These are phyloP conservation scores for Sciurus carolinensis DNA, from an alignment of 2,797 vertebrate genomes.

Conservation along the genomic window DNA sequence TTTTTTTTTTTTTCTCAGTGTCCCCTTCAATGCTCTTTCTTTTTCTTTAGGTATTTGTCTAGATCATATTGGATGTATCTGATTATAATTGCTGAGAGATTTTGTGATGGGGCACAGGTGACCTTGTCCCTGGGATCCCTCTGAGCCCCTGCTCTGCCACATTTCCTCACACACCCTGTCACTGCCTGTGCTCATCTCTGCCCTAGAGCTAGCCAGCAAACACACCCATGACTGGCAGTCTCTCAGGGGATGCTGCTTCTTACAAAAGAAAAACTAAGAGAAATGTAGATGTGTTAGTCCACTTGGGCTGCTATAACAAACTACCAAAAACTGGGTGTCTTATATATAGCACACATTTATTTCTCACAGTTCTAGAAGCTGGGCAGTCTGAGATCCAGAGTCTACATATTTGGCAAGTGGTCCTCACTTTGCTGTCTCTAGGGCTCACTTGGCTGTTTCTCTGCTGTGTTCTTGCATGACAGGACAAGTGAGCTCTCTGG, in stretches of 20 bases:
- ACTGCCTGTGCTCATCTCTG: neutral
- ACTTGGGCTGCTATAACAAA: neutral
- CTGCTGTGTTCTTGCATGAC: neutral
- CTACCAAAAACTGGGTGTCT: neutral
- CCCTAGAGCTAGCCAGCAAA: neutral
- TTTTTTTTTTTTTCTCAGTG: conserved; percentile 6
- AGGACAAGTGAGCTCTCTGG: neutral
- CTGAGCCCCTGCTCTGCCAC: neutral
- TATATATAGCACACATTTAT: neutral
- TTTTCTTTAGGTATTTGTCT: neutral
- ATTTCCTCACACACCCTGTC: no score
- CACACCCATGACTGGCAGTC: neutral
- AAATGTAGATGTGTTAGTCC: neutral
- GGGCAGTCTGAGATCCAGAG: neutral
- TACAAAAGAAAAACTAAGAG: neutral
- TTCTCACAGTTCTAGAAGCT: neutral
- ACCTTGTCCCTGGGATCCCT: neutral
- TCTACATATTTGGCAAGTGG: neutral
- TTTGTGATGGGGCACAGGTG: neutral
- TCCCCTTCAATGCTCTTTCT: neutral
- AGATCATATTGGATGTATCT: neutral
- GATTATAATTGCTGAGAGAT: neutral
- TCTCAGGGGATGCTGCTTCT: neutral
- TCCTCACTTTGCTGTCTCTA: no score
- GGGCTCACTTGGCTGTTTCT: neutral